Evolutionary conservation across 2,797 vertebrate genomes (phyloP).

Genomic region (Phoebastria nigripes): DNA sequence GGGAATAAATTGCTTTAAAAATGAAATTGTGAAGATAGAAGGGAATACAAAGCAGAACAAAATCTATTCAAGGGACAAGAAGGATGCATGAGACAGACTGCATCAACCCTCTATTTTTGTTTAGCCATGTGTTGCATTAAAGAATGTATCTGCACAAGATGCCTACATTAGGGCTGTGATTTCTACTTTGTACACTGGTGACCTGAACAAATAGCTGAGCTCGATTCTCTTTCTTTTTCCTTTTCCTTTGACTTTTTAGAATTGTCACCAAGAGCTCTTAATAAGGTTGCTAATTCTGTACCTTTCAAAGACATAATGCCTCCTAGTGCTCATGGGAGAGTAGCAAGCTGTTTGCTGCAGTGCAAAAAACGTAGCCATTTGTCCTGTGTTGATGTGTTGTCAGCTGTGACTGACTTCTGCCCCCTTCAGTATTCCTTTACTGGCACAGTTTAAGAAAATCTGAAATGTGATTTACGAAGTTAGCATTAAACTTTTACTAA

Average conservation of each 20-base stretch:
- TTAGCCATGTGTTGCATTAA: not conserved
- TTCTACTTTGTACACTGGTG: conserved; percentile 6
- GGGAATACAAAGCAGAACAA: not conserved
- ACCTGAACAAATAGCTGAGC: conserved; percentile 29
- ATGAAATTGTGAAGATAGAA: not conserved
- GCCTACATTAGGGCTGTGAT: not conserved
- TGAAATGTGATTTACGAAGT: not conserved
- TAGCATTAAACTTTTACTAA: not conserved
- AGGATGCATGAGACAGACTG: not conserved
- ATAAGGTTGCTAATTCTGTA: not conserved
- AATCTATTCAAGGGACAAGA: not conserved
- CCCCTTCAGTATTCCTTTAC: not conserved
- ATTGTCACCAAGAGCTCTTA: not conserved
- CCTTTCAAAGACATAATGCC: not conserved
- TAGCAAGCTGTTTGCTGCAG: not conserved
- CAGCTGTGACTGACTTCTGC: conserved; percentile 25
- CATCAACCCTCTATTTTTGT: not conserved
- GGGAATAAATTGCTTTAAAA: not conserved
- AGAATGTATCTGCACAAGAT: not conserved
- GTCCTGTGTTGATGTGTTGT: not conserved
- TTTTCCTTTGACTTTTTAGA: conserved; percentile 8
- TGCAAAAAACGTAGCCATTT: fast-evolving
- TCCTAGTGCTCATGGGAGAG: not conserved
- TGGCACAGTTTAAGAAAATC: not conserved
- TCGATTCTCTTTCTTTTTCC: not conserved